Conservation (phyloP, 2,888 invertebrate genomes). For the Drosophila falleni region DNA sequence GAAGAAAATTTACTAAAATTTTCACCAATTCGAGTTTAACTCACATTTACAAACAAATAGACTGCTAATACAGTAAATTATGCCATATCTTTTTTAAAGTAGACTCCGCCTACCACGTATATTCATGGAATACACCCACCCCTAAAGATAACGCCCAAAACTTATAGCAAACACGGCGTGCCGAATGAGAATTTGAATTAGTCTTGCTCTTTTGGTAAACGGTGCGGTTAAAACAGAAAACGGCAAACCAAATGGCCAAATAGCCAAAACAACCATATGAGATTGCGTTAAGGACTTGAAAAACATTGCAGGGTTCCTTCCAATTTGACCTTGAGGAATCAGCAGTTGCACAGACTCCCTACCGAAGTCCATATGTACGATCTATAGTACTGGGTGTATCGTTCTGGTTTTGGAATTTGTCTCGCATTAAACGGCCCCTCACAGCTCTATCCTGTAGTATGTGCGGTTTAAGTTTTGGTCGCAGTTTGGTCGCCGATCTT, state of each 20-base stretch:
- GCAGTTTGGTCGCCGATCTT: slow-evolving; percentile 75
- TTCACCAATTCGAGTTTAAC: background rate
- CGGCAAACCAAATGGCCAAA: slow-evolving; percentile 48
- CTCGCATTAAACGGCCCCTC: slow-evolving; percentile 66
- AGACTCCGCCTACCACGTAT: slow-evolving; percentile 58
- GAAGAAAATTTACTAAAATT: background rate
- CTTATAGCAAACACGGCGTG: slow-evolving; percentile 69
- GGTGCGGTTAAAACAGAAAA: slow-evolving; percentile 70
- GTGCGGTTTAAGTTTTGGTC: slow-evolving; percentile 79
- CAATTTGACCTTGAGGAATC: slow-evolving; percentile 60
- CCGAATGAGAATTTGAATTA: slow-evolving; percentile 66
- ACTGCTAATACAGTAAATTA: slow-evolving; percentile 52
- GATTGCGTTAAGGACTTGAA: slow-evolving; percentile 48
- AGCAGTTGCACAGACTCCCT: slow-evolving; percentile 57
- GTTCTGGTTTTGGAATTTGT: slow-evolving; percentile 75
- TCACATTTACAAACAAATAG: slow-evolving; percentile 31
- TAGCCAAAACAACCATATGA: slow-evolving; percentile 56
- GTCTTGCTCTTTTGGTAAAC: slow-evolving; percentile 73
- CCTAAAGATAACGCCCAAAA: slow-evolving; percentile 66
- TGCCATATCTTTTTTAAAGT: slow-evolving; percentile 49
- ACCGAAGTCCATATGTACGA: slow-evolving; percentile 62
- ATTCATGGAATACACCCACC: slow-evolving; percentile 53
- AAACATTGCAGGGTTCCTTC: slow-evolving; percentile 65
- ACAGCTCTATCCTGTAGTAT: slow-evolving; percentile 41
- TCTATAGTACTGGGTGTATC: slow-evolving; percentile 50